Evolutionary conservation across 1,140 invertebrate species (phyloP).

Genomic region (Cherax quadricarinatus): DNA sequence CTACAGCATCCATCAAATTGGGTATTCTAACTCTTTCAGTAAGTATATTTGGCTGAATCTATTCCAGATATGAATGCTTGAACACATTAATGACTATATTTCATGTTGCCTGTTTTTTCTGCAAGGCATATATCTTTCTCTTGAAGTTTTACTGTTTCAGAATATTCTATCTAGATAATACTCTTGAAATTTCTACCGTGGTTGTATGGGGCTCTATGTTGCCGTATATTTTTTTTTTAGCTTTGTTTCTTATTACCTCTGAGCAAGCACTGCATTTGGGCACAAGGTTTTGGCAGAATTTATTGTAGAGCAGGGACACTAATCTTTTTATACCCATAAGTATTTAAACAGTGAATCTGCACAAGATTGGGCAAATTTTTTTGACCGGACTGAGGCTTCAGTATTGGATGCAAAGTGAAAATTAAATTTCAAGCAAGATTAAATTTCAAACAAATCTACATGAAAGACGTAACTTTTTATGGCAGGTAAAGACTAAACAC

Average conservation of each 20-base stretch:
- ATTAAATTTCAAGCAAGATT: conserved; percentile 19
- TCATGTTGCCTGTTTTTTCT: not conserved
- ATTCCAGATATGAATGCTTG: conserved; percentile 16
- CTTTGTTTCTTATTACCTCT: conserved; percentile 41
- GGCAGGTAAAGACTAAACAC: conserved; percentile 45
- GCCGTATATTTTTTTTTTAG: conserved; percentile 10
- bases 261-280: conserved; percentile 49
- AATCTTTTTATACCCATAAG: not conserved
- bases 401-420: conserved; percentile 38
- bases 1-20: not conserved
- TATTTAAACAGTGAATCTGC: not conserved
- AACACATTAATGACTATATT: not conserved
- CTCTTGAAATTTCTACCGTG: not conserved
- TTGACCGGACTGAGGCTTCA: conserved; percentile 58
- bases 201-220: conserved; percentile 20
- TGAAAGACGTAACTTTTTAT: conserved; percentile 6
- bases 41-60: conserved; percentile 30
- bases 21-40: not conserved
- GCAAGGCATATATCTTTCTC: not conserved
- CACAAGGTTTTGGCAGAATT: conserved; percentile 14
- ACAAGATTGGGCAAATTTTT: conserved; percentile 16
- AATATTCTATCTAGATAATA: not conserved
- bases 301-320: conserved; percentile 42
- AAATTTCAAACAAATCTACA: conserved; percentile 38
- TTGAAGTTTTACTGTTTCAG: not conserved